Percentiles rank a stretch among this genome's conserved stretches.
phyloP scores from a whole-genome alignment of 2,888 invertebrate species.

The Acronicta psi region DNA sequence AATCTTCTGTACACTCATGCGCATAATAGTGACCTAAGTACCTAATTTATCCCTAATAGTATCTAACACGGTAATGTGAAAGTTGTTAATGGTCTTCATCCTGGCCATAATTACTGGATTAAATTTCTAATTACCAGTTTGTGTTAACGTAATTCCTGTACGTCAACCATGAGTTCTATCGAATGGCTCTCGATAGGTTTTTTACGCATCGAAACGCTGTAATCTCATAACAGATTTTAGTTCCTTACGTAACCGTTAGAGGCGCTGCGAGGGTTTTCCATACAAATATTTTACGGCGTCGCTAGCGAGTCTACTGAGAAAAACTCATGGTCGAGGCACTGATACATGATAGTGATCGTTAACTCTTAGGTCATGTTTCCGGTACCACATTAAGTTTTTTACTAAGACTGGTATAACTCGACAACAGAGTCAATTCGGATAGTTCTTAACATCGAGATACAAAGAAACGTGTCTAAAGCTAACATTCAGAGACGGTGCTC shows the following conservation, averaged over 20 bases:
- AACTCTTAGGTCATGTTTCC: slow-evolving; percentile 39
- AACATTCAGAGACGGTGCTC: too few relatives aligned
- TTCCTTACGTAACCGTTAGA: too few relatives aligned
- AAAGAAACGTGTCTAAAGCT: not conserved
- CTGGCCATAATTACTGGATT: slow-evolving; percentile 25
- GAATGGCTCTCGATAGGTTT: too few relatives aligned
- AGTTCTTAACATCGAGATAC: slow-evolving; percentile 15
- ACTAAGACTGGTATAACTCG: slow-evolving; percentile 10
- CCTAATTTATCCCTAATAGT: too few relatives aligned
- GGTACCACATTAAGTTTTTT: slow-evolving; percentile 31
- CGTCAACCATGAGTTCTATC: too few relatives aligned
- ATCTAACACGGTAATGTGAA: slow-evolving; percentile 3
- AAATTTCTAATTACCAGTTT: slow-evolving; percentile 36
- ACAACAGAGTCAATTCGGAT: slow-evolving; percentile 14
- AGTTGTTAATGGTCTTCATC: slow-evolving; percentile 35
- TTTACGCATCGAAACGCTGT: too few relatives aligned
- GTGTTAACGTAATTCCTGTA: slow-evolving; percentile 8
- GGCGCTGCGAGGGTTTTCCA: too few relatives aligned
- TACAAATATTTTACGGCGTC: too few relatives aligned
- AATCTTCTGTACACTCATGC: too few relatives aligned
- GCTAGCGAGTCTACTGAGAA: too few relatives aligned
- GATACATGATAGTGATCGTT: slow-evolving; percentile 10
- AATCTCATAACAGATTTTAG: too few relatives aligned
- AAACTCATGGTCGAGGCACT: too few relatives aligned
- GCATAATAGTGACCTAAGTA: not conserved